phyloP scores from a whole-genome alignment of 2,888 invertebrate species.

The Carterocephalus palaemon region DNA sequence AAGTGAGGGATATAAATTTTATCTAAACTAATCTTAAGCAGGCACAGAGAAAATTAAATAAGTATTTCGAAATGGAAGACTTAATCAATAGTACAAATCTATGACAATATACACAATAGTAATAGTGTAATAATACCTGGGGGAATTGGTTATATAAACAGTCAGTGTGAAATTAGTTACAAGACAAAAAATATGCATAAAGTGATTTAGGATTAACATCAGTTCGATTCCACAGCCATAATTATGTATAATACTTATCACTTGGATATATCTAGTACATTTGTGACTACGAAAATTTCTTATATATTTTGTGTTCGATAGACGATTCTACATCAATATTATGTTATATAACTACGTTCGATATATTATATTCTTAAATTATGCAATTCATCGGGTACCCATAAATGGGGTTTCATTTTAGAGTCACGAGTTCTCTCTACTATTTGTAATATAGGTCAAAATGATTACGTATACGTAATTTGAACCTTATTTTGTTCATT shows the following conservation, averaged over 20 bases:
- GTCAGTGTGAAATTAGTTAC: constrained; percentile 44
- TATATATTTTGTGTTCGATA: constrained; percentile 41
- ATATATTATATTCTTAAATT: constrained; percentile 24
- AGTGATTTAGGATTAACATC: constrained; percentile 65
- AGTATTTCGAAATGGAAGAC: constrained; percentile 73
- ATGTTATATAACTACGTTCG: constrained; percentile 36
- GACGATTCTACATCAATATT: constrained; percentile 32
- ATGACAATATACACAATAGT: constrained; percentile 54
- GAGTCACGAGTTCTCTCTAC: constrained; percentile 25
- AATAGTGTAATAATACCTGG: constrained; percentile 46
- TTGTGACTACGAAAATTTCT: constrained; percentile 49
- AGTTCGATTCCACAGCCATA: constrained; percentile 78
- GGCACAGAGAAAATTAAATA: constrained; percentile 56
- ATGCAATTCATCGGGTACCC: constrained; percentile 20
- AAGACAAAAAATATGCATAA: constrained; percentile 52
- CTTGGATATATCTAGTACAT: constrained; percentile 60
- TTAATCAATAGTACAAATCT: constrained; percentile 69
- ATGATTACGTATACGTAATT: constrained; percentile 53
- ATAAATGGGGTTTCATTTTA: constrained; percentile 26
- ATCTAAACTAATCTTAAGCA: constrained; percentile 53
- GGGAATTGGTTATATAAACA: constrained; percentile 47
- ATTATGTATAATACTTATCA: constrained; percentile 66
- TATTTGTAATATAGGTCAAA: constrained; percentile 31
- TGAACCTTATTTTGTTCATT: constrained; percentile 39
- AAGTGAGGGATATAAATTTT: constrained; percentile 6